phyloP scores from a whole-genome alignment of 2,797 vertebrate genomes.

The Antrozous pallidus region DNA sequence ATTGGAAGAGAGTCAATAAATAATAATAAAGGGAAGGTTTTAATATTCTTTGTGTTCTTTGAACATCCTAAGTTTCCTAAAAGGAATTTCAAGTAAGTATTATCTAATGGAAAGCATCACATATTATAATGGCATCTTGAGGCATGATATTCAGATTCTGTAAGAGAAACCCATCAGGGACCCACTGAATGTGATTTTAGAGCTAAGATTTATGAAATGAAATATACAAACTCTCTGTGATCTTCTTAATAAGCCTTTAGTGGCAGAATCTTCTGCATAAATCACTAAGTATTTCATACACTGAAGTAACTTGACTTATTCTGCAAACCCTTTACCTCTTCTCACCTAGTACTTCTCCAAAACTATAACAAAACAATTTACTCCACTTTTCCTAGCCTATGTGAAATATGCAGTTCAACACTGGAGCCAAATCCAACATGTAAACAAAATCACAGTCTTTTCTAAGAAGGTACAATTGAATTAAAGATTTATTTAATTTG shows the following conservation, averaged over 20 bases:
- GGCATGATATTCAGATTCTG: neutral
- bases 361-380: neutral
- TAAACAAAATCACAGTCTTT: neutral
- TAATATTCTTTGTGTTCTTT: constrained; percentile 39
- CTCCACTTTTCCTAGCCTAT: neutral
- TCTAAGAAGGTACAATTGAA: neutral
- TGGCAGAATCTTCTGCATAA: constrained; percentile 2
- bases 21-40: constrained; percentile 55
- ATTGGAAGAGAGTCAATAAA: constrained; percentile 62
- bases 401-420: neutral
- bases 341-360: neutral
- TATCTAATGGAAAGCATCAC: neutral
- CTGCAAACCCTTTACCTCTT: neutral
- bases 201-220: constrained; percentile 22
- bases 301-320: constrained; percentile 45
- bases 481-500: neutral
- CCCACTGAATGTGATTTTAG: constrained; percentile 26
- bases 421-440: neutral
- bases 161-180: neutral
- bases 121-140: constrained; percentile 39
- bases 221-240: neutral
- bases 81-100: constrained; percentile 25
- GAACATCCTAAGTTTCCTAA: constrained; percentile 37
- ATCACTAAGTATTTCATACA: constrained; percentile 36
- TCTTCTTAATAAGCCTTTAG: constrained; percentile 18